Evolutionary conservation across 2,113 vertebrate genomes (phyloP).

Genomic region (Tyrannus savana): DNA sequence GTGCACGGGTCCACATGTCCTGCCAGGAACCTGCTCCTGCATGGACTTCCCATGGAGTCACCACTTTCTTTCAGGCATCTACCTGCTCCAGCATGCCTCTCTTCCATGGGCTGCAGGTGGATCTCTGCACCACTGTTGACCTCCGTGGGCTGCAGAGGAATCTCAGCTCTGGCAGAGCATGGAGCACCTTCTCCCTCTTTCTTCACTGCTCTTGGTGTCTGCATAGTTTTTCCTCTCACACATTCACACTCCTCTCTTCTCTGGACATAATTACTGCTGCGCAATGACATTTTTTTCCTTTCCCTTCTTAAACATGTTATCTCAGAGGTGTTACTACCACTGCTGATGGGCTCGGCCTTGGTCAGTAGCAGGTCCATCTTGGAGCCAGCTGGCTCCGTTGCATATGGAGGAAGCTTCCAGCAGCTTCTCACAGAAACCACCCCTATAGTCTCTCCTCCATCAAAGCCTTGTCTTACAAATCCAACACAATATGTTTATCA

Average conservation of each 20-base stretch:
- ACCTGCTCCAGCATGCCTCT: background rate
- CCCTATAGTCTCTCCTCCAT: background rate
- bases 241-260: background rate
- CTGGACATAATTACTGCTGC: background rate
- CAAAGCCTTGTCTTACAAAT: background rate
- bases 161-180: background rate
- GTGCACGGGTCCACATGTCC: background rate
- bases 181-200: background rate
- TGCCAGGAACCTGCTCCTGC: background rate
- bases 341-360: background rate
- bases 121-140: background rate
- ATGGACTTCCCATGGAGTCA: background rate
- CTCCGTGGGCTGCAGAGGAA: background rate
- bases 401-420: background rate
- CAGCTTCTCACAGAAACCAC: background rate
- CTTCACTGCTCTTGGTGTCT: background rate
- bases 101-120: background rate
- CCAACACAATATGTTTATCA: background rate
- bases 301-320: background rate
- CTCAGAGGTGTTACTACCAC: fast-evolving
- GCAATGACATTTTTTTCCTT: background rate
- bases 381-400: background rate
- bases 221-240: background rate
- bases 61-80: background rate
- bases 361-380: background rate